Conservation (phyloP, 2,113 vertebrate species). For the Prinia subflava region DNA sequence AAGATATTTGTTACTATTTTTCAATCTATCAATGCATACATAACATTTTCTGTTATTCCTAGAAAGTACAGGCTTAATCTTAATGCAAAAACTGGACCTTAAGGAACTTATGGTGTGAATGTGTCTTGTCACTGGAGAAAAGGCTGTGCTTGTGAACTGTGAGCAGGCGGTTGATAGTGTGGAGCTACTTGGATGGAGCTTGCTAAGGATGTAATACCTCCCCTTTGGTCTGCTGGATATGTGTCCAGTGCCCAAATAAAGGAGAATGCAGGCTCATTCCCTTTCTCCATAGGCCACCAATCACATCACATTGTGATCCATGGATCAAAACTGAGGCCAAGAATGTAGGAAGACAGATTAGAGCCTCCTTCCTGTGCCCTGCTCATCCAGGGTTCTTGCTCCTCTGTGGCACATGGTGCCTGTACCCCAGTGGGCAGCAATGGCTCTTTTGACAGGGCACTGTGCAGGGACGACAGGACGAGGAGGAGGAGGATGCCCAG, state of each 20-base stretch:
- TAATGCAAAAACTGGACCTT: not conserved
- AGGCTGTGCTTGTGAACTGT: not conserved
- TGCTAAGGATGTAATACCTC: not conserved
- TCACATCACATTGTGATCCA: not conserved
- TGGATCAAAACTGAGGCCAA: not conserved
- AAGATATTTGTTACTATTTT: not conserved
- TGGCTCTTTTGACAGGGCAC: not conserved
- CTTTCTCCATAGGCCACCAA: not conserved
- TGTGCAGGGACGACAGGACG: fast-evolving
- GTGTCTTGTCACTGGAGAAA: not conserved
- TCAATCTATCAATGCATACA: not conserved
- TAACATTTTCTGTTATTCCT: not conserved
- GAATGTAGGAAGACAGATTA: not conserved
- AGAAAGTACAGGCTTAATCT: not conserved
- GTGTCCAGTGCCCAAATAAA: not conserved
- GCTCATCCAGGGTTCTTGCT: not conserved
- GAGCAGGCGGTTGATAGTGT: not conserved
- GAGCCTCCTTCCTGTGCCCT: not conserved
- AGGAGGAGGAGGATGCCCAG: not conserved
- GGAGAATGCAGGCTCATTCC: not conserved
- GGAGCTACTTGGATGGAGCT: not conserved
- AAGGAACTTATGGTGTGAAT: not conserved
- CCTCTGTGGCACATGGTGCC: not conserved
- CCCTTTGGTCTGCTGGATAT: not conserved
- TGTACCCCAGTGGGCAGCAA: not conserved